phyloP scores from a whole-genome alignment of 2,888 invertebrate genomes.

The Harpalus rubripes region DNA sequence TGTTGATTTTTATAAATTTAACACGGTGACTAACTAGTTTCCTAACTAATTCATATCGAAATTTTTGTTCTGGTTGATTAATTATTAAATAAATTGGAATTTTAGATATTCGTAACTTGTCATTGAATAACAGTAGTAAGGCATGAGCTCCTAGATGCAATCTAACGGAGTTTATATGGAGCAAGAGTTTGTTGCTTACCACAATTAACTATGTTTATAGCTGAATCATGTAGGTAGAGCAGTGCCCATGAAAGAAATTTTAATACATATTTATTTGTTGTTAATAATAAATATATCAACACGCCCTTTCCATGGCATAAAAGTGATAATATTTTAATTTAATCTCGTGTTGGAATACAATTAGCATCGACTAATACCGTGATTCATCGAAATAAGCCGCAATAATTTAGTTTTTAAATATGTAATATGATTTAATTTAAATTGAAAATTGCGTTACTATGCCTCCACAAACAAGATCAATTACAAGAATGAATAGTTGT shows the following conservation, averaged over 20 bases:
- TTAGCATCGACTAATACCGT: not conserved
- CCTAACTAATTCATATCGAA: conserved; percentile 53
- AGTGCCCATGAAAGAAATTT: not conserved
- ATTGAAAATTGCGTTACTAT: not conserved
- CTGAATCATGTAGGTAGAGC: conserved; percentile 36
- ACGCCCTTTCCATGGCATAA: conserved; percentile 14
- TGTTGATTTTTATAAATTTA: conserved; percentile 53
- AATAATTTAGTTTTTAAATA: not conserved
- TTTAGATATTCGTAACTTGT: conserved; percentile 53
- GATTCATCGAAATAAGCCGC: not conserved
- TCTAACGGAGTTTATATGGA: conserved; percentile 14
- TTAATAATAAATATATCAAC: conserved; percentile 43
- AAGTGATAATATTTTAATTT: conserved; percentile 11
- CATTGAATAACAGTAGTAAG: conserved; percentile 47
- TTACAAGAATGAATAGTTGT: too few relatives aligned
- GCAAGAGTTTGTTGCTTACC: conserved; percentile 16
- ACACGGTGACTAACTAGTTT: conserved; percentile 57
- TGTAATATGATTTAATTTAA: not conserved
- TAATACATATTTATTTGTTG: conserved; percentile 36
- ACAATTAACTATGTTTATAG: conserved; percentile 19
- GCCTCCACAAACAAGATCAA: not conserved
- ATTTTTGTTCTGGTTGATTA: conserved; percentile 58
- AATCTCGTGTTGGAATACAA: not conserved
- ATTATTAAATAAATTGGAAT: conserved; percentile 61
- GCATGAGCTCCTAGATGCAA: not conserved